Evolutionary conservation across 2,888 invertebrate species (phyloP), one percentile per base, ranked within the genome.

Genomic region (Melikaiella ostensackeni): DNA sequence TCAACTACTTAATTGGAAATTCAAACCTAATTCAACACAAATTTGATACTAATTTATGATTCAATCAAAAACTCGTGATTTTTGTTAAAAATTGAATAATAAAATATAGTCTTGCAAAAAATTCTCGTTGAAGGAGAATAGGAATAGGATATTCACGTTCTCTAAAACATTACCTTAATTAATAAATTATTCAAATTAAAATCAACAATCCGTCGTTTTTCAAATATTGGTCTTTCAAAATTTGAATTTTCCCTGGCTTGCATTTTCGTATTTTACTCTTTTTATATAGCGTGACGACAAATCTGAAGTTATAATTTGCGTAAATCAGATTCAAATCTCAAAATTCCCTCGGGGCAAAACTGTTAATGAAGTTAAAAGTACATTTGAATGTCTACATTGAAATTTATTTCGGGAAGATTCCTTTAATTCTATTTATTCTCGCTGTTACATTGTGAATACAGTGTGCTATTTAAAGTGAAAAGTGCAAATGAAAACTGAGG

Each of bases 1-100:
- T 42, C n/a, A 64, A 64, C 42, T 64, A 24, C 64, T 42, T 24
- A 64, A 64, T 42, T 64, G 38, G 2, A 24, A 13, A 64, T 42
- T 64, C 13, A 38, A 64, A 64, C 5, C 35, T 38, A 38, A 38
- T 38, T 21, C 21, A 21, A 38, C 11, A 35, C 6, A 6, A 38
- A 64, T 24, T 38, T 35, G 24, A 64, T 42, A 64, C 42, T 21
- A 13, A n/a, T 35, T 64, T 38, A 42, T 27, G 42, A 64, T 42
- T 64, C 42, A 11, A 64, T 64, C 42, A 27, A 42, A 38, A 24
- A 64, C 9, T 38, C 35, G 35, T 38, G 11, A 38, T 11, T 2
- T 9, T 11, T 9, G 9, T 9, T 11, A 38, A 11, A 38, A n/a
- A n/a, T n/a, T n/a, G n/a, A n/a, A n/a, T n/a, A n/a, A n/a, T n/a